These are phyloP conservation scores for Cricetomys ansorgei DNA, from an alignment of 2,113 vertebrate genomes.

Conservation along the genomic window DNA sequence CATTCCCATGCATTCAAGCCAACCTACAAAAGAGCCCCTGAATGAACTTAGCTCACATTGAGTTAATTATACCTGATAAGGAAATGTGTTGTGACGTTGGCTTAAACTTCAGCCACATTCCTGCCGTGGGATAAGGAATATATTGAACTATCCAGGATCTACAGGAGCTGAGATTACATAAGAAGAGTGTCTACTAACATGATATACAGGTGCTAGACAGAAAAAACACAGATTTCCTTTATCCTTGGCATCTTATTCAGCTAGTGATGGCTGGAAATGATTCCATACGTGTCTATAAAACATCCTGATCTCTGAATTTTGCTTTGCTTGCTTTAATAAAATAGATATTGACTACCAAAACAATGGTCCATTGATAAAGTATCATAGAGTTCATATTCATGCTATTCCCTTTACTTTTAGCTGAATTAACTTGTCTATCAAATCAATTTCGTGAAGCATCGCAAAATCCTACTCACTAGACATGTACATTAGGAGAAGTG, in stretches of 20 bases:
- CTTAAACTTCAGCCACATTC: background rate
- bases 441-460: conserved; percentile 24
- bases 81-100: background rate
- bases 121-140: background rate
- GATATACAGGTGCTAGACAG: background rate
- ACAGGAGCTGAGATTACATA: background rate
- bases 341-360: conserved; percentile 33
- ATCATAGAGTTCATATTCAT: background rate
- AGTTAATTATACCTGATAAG: conserved; percentile 15
- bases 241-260: background rate
- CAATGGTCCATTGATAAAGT: conserved; percentile 32
- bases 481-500: background rate
- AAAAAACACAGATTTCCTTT: background rate
- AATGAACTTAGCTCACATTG: background rate
- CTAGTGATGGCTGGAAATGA: background rate
- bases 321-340: background rate
- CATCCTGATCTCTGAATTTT: background rate
- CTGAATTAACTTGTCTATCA: background rate
- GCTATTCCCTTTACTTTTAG: conserved; percentile 41
- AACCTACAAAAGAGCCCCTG: background rate
- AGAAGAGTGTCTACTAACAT: background rate
- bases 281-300: background rate
- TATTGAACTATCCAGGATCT: background rate
- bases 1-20: background rate
- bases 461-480: conserved; percentile 3